These are phyloP conservation scores for Mobula birostris DNA, from an alignment of 2,113 vertebrate species.

Conservation along the genomic window DNA sequence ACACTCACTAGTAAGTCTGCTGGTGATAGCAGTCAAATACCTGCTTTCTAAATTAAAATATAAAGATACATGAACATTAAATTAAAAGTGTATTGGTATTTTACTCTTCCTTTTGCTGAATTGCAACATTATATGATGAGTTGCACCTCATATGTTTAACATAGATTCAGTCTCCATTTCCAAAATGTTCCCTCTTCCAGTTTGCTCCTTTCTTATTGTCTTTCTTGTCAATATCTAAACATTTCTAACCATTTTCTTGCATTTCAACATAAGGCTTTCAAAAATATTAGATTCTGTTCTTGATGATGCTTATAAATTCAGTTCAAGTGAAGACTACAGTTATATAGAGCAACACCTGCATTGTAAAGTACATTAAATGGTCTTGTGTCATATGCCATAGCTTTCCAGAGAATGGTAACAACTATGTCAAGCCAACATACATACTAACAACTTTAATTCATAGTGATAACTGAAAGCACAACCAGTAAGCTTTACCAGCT, in stretches of 20 bases:
- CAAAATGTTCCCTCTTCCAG: background rate
- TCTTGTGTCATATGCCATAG: background rate
- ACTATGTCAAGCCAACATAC: constrained; percentile 14
- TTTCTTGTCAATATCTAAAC: background rate
- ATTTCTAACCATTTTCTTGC: background rate
- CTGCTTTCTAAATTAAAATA: background rate
- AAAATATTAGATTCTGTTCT: background rate
- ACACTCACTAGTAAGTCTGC: background rate
- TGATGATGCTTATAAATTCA: background rate
- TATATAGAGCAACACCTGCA: background rate
- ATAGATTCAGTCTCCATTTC: background rate
- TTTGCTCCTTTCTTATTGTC: background rate
- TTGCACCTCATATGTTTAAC: background rate
- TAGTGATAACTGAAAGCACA: constrained; percentile 15
- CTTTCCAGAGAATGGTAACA: background rate
- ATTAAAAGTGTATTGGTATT: background rate
- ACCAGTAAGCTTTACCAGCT: constrained; percentile 23
- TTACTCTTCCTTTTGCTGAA: background rate
- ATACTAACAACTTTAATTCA: constrained; percentile 14
- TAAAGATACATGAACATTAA: too few species aligned
- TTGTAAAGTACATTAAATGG: background rate
- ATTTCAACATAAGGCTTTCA: background rate
- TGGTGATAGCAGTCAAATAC: background rate
- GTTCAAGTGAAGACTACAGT: background rate
- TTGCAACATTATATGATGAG: background rate